phyloP scores from a whole-genome alignment of 2,113 vertebrate species.

The Oryzias woworae region DNA sequence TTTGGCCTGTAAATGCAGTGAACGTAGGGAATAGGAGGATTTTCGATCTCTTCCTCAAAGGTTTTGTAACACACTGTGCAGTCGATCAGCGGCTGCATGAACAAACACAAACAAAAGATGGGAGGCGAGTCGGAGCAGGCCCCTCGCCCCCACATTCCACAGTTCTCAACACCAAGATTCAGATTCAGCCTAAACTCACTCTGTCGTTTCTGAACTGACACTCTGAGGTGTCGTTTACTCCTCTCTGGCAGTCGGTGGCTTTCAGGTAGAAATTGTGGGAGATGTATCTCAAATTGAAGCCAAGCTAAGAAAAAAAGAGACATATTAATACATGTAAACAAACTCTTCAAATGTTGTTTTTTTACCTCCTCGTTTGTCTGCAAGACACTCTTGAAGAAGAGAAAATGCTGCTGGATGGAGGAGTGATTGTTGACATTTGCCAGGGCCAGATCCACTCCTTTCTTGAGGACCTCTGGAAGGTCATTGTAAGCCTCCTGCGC shows the following conservation, averaged over 20 bases:
- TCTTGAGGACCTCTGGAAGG: constrained; percentile 59
- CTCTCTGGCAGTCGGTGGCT: constrained; percentile 70
- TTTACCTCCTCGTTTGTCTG: constrained; percentile 64
- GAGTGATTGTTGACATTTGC: constrained; percentile 53
- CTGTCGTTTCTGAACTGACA: constrained; percentile 73
- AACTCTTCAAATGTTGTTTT: neutral
- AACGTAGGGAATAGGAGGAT: constrained; percentile 66
- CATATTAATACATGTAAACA: neutral
- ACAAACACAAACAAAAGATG: constrained; percentile 36
- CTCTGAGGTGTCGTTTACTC: constrained; percentile 28
- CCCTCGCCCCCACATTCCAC: neutral
- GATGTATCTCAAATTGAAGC: constrained; percentile 63
- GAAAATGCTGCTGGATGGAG: constrained; percentile 62
- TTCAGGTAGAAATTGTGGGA: constrained; percentile 74
- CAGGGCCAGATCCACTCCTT: constrained; percentile 70
- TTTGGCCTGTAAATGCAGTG: constrained; percentile 71
- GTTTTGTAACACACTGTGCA: constrained; percentile 75
- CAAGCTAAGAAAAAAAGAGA: constrained; percentile 47
- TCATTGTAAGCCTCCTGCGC: constrained; percentile 39
- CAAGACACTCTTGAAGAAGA: constrained; percentile 60
- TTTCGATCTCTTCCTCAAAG: constrained; percentile 54
- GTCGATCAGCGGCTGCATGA: constrained; percentile 74
- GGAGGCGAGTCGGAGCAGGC: constrained; percentile 33
- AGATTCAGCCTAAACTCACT: constrained; percentile 47
- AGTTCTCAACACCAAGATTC: neutral